phyloP scores from a whole-genome alignment of 2,113 vertebrate species.

The Excalfactoria chinensis region DNA sequence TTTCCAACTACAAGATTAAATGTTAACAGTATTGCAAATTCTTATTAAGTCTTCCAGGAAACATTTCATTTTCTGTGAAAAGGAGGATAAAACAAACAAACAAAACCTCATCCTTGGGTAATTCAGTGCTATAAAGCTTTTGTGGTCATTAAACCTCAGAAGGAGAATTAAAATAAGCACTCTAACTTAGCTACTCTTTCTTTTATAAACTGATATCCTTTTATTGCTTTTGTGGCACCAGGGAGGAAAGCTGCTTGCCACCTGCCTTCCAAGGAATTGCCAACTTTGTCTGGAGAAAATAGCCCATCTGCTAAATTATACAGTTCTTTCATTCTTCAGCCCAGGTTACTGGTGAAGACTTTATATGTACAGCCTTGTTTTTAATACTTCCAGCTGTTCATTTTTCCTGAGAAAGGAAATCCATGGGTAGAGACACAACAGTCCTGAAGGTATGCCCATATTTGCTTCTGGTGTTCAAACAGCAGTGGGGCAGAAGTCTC shows the following conservation, averaged over 20 bases:
- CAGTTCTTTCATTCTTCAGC: neutral
- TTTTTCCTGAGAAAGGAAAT: neutral
- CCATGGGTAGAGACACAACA: neutral
- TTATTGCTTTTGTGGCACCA: neutral
- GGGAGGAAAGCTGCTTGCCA: neutral
- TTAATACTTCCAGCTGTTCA: neutral
- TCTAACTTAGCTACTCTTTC: neutral
- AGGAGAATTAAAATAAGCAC: neutral
- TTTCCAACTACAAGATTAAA: neutral
- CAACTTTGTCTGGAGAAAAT: neutral
- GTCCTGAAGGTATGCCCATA: neutral
- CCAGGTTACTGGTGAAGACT: neutral
- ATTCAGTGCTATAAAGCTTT: neutral
- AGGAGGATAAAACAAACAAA: neutral
- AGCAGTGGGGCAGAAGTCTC: neutral
- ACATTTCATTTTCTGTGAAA: neutral
- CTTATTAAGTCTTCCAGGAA: neutral
- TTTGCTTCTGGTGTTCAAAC: neutral
- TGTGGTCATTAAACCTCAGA: neutral
- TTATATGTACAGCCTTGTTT: neutral
- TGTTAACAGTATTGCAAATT: neutral
- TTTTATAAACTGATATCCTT: neutral
- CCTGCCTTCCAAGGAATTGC: neutral
- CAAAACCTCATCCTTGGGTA: neutral
- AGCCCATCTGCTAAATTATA: neutral